phyloP scores from a whole-genome alignment of 2,888 invertebrate species.

The Rugalucina vietnamica region DNA sequence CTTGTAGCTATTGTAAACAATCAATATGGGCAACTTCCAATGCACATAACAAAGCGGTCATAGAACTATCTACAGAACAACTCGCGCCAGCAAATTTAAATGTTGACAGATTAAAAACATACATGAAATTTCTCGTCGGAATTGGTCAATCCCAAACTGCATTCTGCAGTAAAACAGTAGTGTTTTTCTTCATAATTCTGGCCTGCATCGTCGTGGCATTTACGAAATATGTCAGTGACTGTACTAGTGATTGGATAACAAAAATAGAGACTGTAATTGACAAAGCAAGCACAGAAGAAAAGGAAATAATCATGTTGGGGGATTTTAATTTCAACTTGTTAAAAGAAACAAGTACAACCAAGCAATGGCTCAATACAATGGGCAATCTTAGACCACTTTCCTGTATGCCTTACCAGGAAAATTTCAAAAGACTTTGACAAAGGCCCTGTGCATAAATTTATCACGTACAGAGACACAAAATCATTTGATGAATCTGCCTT shows the following conservation, averaged over 20 bases:
- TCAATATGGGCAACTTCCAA: no score
- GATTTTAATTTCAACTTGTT: slow-evolving; percentile 1
- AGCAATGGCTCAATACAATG: not conserved
- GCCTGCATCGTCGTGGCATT: no score
- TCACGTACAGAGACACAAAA: not conserved
- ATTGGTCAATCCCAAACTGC: no score
- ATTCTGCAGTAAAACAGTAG: no score
- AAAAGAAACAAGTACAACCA: not conserved
- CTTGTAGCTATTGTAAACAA: no score
- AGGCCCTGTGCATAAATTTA: not conserved
- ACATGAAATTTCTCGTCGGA: no score
- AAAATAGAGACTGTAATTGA: not conserved
- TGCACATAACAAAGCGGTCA: no score
- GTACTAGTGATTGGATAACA: not conserved
- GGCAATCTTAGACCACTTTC: not conserved
- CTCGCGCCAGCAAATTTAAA: no score
- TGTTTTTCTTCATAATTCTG: no score
- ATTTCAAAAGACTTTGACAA: not conserved
- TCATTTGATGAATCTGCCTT: not conserved
- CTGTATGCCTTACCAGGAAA: not conserved
- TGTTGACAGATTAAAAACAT: no score
- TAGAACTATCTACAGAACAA: no score
- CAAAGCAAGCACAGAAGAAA: not conserved
- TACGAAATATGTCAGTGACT: no score
- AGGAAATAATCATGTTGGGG: not conserved